Conservation (phyloP, 92 coral and sea anemone genomes). For the Phymanthus crucifer region DNA sequence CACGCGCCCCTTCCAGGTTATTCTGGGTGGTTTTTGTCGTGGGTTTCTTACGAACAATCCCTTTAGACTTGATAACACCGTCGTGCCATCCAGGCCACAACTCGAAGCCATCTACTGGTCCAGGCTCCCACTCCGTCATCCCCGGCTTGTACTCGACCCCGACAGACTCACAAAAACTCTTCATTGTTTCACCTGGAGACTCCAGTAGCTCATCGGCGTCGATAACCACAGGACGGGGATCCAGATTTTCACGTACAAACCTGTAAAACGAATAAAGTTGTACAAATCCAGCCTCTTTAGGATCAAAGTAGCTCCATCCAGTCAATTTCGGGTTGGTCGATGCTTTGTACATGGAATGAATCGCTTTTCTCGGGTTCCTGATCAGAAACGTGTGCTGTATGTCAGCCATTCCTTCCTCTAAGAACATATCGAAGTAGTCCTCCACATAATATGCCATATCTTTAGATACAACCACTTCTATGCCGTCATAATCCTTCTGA, state of each 20-base stretch:
- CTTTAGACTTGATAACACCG: conserved; percentile 57
- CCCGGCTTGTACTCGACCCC: conserved; percentile 50
- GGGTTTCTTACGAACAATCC: conserved; percentile 24
- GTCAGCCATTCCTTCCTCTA: conserved; percentile 53
- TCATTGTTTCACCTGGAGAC: conserved; percentile 61
- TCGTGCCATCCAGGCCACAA: conserved; percentile 75
- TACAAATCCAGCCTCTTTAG: conserved; percentile 66
- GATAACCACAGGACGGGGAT: conserved; percentile 48
- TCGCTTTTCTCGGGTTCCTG: conserved; percentile 61
- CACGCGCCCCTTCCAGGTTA: not conserved
- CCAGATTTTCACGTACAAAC: conserved; percentile 47
- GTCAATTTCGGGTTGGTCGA: conserved; percentile 67
- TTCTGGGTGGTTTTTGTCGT: not conserved
- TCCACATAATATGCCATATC: conserved; percentile 78
- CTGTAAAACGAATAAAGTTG: conserved; percentile 64
- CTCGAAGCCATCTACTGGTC: conserved; percentile 51
- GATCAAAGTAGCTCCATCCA: conserved; percentile 81
- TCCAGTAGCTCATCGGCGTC: conserved; percentile 77
- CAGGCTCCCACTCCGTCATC: conserved; percentile 71
- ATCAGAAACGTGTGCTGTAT: conserved; percentile 72
- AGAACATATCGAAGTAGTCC: conserved; percentile 52
- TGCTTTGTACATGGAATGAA: conserved; percentile 61
- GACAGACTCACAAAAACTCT: conserved; percentile 63
- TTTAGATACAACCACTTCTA: conserved; percentile 61
- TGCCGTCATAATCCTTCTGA: conserved; percentile 57